Conservation (phyloP, 2,797 vertebrate genomes). For the Phrynocephalus guinanensis region DNA sequence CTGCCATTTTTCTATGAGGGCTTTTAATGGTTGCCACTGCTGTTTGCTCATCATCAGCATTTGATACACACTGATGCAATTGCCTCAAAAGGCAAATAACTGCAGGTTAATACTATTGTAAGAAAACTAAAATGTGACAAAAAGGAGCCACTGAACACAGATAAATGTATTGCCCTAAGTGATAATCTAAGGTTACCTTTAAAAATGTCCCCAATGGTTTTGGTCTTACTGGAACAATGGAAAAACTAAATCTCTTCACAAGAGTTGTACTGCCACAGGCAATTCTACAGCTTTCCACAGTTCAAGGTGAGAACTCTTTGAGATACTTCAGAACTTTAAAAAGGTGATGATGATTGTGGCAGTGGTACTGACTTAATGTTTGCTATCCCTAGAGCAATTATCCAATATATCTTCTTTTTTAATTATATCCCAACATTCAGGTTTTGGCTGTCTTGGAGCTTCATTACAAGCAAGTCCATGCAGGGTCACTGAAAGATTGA, state of each 20-base stretch:
- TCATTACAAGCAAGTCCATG: slow-evolving; percentile 57
- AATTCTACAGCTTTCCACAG: slow-evolving; percentile 4
- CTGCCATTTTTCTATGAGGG: neutral
- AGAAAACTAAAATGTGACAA: neutral
- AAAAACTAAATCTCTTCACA: neutral
- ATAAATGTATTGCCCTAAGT: neutral
- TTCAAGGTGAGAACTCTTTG: neutral
- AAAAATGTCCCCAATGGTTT: neutral
- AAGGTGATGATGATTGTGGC: neutral
- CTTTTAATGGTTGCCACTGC: neutral
- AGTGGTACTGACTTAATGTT: neutral
- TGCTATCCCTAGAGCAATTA: slow-evolving; percentile 42
- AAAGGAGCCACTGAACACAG: neutral
- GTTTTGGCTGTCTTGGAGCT: slow-evolving; percentile 38
- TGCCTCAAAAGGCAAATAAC: neutral
- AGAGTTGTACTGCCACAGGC: neutral
- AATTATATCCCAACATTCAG: slow-evolving; percentile 51
- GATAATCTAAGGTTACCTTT: neutral
- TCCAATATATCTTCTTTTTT: slow-evolving; percentile 30
- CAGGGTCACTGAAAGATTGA: slow-evolving; percentile 61
- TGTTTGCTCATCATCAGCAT: neutral
- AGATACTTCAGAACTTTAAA: neutral
- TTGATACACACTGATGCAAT: neutral
- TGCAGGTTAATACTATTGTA: neutral
- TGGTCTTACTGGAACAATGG: neutral